A percentile compares a stretch with the other conserved stretches of the same genome.
Conservation (phyloP, 2,113 vertebrate genomes). For the Hemiprocne comata region DNA sequence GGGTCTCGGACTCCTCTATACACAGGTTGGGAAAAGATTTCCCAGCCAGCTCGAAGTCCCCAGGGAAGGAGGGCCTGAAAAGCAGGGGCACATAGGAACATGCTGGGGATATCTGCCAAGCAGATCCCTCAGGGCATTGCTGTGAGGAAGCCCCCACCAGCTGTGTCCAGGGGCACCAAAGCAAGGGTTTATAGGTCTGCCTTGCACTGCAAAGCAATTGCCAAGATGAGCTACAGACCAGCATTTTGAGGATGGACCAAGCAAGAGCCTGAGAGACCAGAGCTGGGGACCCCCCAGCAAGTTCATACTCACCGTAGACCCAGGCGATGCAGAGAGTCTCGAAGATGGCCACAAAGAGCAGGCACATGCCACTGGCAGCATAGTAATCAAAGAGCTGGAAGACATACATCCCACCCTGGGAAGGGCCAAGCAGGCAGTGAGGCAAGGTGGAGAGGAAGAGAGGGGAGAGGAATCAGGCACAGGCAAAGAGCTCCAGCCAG, state of each 20-base stretch:
- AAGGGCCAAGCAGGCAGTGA: background rate
- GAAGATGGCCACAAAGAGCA: constrained; percentile 95
- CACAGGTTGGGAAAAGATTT: background rate
- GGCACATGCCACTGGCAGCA: constrained; percentile 95
- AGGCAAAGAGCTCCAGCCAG: background rate
- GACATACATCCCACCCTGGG: constrained; percentile 97
- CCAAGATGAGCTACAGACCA: background rate
- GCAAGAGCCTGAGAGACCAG: background rate
- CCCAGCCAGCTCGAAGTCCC: background rate
- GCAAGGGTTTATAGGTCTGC: background rate
- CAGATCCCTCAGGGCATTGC: background rate
- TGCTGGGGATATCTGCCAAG: background rate
- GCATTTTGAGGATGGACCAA: background rate
- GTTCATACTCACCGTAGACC: constrained; percentile 89
- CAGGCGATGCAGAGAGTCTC: constrained; percentile 92
- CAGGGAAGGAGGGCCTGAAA: background rate
- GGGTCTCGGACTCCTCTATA: background rate
- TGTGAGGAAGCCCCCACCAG: background rate
- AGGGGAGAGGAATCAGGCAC: constrained; percentile 14
- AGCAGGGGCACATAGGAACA: background rate
- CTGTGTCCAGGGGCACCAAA: background rate
- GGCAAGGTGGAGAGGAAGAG: background rate
- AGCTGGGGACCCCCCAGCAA: background rate
- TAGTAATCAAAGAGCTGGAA: constrained; percentile 99
- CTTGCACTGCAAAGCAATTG: background rate